phyloP scores from a whole-genome alignment of 2,888 invertebrate genomes.

The Carterocephalus palaemon region DNA sequence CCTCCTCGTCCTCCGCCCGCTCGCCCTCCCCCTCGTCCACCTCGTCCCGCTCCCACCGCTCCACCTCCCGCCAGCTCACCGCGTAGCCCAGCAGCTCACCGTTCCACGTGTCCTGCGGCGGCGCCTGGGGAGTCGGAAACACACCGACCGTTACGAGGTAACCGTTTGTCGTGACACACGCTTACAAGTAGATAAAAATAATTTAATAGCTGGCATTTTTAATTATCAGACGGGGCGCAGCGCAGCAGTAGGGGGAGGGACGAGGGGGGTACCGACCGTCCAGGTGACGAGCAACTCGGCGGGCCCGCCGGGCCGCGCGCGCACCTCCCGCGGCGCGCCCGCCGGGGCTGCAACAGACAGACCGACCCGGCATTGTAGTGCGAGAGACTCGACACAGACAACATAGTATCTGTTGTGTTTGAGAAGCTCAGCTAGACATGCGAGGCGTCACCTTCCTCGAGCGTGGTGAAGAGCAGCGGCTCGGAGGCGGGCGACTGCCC shows the following conservation, averaged over 20 bases:
- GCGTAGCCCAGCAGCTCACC: constrained; percentile 86
- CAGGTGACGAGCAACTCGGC: constrained; percentile 84
- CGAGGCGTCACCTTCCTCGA: constrained; percentile 90
- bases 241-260: too few relatives aligned
- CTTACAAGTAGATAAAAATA: too few relatives aligned
- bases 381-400: too few relatives aligned
- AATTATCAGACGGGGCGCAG: too few relatives aligned
- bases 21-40: constrained; percentile 33
- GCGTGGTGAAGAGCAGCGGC: constrained; percentile 81
- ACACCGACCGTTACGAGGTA: too few relatives aligned
- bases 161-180: too few relatives aligned
- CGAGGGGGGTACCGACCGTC: constrained; percentile 74
- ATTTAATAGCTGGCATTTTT: too few relatives aligned
- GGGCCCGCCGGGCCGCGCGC: constrained; percentile 81
- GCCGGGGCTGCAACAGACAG: constrained; percentile 75
- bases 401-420: too few relatives aligned
- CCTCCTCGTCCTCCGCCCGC: constrained; percentile 23
- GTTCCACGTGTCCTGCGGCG: constrained; percentile 83
- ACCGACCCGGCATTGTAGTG: neutral
- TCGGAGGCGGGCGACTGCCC: constrained; percentile 85
- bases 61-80: constrained; percentile 77
- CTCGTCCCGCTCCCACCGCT: constrained; percentile 42
- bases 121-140: constrained; percentile 65
- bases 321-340: constrained; percentile 83
- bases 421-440: too few relatives aligned